Conservation (phyloP, 2,797 vertebrate species). For the Manis javanica region DNA sequence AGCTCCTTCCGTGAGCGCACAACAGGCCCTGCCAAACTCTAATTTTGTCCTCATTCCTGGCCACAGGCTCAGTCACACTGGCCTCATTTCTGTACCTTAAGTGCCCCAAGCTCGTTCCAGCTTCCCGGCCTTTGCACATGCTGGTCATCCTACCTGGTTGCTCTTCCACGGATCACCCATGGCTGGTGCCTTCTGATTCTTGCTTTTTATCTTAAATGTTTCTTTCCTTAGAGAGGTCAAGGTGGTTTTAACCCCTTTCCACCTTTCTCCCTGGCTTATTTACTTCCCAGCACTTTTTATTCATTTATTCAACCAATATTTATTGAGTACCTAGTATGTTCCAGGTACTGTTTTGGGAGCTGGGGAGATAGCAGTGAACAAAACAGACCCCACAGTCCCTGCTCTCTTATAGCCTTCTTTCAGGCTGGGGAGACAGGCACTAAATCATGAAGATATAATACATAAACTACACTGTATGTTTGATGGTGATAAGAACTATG, state of each 20-base stretch:
- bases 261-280: background rate
- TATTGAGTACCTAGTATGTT: background rate
- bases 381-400: background rate
- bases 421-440: background rate
- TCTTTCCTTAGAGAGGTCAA: background rate
- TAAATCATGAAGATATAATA: background rate
- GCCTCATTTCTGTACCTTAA: background rate
- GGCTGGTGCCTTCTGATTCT: background rate
- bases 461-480: background rate
- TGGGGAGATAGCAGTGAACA: rapidly evolving
- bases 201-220: background rate
- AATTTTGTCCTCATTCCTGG: too few relatives aligned
- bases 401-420: background rate
- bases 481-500: background rate
- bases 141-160: background rate
- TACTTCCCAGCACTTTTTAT: background rate
- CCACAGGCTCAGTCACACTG: background rate
- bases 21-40: rapidly evolving
- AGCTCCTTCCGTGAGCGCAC: background rate
- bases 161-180: background rate
- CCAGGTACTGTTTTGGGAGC: background rate
- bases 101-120: rapidly evolving
- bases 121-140: background rate
- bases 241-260: background rate
- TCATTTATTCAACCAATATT: background rate